Evolutionary conservation across 1,140 invertebrate species (phyloP).

Genomic region (Papilio aristodemus): DNA sequence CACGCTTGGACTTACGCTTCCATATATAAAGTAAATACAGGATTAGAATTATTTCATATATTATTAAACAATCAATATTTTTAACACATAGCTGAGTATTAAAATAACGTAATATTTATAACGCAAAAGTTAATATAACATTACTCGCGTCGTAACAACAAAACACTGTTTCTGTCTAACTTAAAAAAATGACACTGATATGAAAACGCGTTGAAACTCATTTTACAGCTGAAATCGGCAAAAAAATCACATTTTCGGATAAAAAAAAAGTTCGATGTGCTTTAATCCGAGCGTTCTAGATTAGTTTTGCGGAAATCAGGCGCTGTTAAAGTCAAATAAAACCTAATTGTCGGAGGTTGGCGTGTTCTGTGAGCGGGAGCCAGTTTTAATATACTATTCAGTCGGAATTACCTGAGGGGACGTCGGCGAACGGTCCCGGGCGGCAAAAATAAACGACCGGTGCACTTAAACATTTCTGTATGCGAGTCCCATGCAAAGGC

Average conservation of each 20-base stretch:
- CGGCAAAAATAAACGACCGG: conserved; percentile 48
- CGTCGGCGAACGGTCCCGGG: conserved; percentile 2
- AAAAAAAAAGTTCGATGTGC: conserved; percentile 24
- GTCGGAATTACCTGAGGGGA: conserved; percentile 3
- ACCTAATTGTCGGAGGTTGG: conserved; percentile 26
- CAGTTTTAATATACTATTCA: conserved; percentile 27
- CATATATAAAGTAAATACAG: neutral
- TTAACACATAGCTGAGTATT: too few relatives aligned
- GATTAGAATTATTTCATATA: too few relatives aligned
- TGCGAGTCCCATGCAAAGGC: conserved; percentile 70
- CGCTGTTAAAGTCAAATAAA: conserved; percentile 31
- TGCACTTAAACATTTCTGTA: conserved; percentile 63
- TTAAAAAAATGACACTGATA: too few relatives aligned
- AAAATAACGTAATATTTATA: too few relatives aligned
- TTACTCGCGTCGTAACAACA: too few relatives aligned
- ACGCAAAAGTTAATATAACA: too few relatives aligned
- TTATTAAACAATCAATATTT: too few relatives aligned
- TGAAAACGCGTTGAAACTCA: neutral
- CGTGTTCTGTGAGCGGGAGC: conserved; percentile 14
- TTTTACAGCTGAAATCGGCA: neutral
- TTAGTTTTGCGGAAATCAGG: conserved; percentile 28
- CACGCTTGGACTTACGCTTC: neutral
- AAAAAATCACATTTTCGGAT: neutral
- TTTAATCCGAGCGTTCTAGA: conserved; percentile 22
- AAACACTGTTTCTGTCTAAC: too few relatives aligned